phyloP scores from a whole-genome alignment of 2,888 invertebrate genomes.

The Drosophila phalerata region DNA sequence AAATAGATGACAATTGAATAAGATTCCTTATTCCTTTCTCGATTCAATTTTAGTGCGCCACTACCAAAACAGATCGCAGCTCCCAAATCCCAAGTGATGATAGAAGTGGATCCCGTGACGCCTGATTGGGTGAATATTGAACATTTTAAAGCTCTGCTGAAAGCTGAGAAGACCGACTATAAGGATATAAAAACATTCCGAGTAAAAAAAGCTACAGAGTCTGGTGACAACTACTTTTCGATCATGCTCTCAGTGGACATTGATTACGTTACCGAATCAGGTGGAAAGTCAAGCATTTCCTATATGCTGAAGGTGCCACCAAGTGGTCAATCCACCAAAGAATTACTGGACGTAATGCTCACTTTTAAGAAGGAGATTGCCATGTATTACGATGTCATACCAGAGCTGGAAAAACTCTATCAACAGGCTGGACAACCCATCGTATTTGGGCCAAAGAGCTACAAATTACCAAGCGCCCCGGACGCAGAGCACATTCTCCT shows the following conservation, averaged over 20 bases:
- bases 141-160: slow-evolving; percentile 58
- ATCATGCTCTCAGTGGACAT: slow-evolving; percentile 63
- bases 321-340: background rate
- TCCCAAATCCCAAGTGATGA: background rate
- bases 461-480: slow-evolving; percentile 23
- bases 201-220: slow-evolving; percentile 54
- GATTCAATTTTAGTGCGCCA: slow-evolving; percentile 23
- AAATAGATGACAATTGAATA: background rate
- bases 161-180: slow-evolving; percentile 44
- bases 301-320: slow-evolving; percentile 66
- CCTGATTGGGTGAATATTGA: slow-evolving; percentile 66
- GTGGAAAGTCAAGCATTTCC: slow-evolving; percentile 27
- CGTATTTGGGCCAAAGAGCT: slow-evolving; percentile 64
- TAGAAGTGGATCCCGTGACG: slow-evolving; percentile 12
- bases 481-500: slow-evolving; percentile 66
- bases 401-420: slow-evolving; percentile 64
- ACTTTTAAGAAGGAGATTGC: slow-evolving; percentile 69
- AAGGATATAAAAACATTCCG: slow-evolving; percentile 55
- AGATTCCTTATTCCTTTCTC: too few species aligned
- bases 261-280: slow-evolving; percentile 30
- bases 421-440: slow-evolving; percentile 50
- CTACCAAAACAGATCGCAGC: background rate
- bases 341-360: slow-evolving; percentile 42
- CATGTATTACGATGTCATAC: slow-evolving; percentile 62
- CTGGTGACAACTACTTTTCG: slow-evolving; percentile 76